Conservation (phyloP, 2,888 invertebrate species). For the Rhopalosiphum nymphaeae region DNA sequence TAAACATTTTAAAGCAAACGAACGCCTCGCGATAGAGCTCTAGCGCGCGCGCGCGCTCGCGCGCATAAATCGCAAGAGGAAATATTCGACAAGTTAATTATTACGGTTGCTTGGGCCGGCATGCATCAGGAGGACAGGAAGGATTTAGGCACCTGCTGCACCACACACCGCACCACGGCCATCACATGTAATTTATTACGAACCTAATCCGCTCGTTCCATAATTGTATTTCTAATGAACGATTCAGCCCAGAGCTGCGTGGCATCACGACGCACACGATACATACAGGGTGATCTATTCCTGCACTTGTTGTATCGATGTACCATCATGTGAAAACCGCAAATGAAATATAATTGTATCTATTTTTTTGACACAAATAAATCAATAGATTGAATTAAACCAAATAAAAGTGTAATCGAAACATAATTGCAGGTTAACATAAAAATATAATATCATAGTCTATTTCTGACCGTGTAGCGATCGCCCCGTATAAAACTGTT, state of each 20-base stretch:
- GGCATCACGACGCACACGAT: neutral
- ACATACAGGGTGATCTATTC: neutral
- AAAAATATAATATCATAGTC: neutral
- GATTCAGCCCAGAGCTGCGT: slow-evolving; percentile 6
- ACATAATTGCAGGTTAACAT: neutral
- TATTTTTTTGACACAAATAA: neutral
- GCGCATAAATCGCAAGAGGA: slow-evolving; percentile 49
- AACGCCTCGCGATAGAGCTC: neutral
- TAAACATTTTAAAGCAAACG: slow-evolving; percentile 36
- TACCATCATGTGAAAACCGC: neutral
- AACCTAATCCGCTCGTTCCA: slow-evolving; percentile 56
- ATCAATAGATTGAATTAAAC: neutral
- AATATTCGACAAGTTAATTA: slow-evolving; percentile 63
- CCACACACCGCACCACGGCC: neutral
- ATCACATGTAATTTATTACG: slow-evolving; percentile 53
- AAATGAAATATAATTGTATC: neutral
- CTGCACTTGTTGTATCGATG: neutral
- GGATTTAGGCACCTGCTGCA: slow-evolving; percentile 57
- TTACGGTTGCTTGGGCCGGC: slow-evolving; percentile 18
- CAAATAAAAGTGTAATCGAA: neutral
- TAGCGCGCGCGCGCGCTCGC: neutral
- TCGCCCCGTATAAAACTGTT: neutral
- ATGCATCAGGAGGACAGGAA: slow-evolving; percentile 37
- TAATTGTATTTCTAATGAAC: slow-evolving; percentile 62
- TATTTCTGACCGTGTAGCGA: neutral